Conservation (phyloP, 2,113 vertebrate genomes). For the human region DNA sequence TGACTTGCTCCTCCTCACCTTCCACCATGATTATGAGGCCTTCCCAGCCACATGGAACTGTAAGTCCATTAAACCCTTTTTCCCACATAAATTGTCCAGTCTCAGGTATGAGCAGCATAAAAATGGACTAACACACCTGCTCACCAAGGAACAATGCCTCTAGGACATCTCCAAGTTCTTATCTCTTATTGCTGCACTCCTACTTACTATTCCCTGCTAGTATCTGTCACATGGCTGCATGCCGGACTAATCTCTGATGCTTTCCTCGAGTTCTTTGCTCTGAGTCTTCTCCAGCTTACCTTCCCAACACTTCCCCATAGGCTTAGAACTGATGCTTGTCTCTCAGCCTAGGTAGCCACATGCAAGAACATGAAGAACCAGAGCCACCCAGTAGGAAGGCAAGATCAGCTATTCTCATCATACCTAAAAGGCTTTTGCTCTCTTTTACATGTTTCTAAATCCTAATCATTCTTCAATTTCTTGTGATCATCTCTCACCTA, state of each 20-base stretch:
- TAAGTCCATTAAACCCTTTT: too few species aligned
- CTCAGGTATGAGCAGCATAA: too few species aligned
- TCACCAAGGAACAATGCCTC: too few species aligned
- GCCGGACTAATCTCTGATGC: rapidly evolving
- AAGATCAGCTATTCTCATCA: neutral
- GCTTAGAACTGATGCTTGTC: neutral
- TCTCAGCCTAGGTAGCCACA: neutral
- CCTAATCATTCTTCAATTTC: neutral
- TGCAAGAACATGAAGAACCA: neutral
- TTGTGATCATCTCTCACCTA: neutral
- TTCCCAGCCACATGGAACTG: too few species aligned
- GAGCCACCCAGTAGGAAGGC: neutral
- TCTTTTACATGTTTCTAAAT: neutral
- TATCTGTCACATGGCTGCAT: neutral
- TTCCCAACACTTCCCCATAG: neutral
- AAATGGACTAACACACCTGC: too few species aligned
- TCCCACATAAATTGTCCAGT: too few species aligned
- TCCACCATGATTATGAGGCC: too few species aligned
- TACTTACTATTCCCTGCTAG: neutral
- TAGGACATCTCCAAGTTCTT: neutral
- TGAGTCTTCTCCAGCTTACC: neutral
- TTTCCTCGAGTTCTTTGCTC: neutral
- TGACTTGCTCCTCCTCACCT: too few species aligned
- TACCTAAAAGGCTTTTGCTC: neutral
- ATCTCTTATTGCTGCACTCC: neutral